phyloP scores from a whole-genome alignment of 2,797 vertebrate genomes.

The Glossophaga mutica region DNA sequence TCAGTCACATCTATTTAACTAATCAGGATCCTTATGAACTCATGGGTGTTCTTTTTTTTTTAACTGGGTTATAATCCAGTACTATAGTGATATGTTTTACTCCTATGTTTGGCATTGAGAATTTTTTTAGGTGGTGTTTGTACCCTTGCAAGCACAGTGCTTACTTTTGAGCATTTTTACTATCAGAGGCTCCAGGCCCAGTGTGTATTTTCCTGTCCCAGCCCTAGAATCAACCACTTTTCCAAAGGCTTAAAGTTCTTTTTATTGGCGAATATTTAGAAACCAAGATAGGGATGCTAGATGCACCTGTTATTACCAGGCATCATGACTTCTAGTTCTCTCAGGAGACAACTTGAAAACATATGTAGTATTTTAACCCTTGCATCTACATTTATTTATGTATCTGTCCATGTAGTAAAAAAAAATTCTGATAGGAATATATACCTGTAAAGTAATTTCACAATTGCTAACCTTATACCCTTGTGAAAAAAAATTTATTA shows the following conservation, averaged over 20 bases:
- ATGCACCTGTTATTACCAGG: neutral
- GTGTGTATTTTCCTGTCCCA: neutral
- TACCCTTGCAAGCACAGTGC: neutral
- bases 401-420: neutral
- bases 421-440: neutral
- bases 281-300: neutral
- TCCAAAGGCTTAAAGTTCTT: neutral
- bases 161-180: neutral
- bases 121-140: neutral
- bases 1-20: neutral
- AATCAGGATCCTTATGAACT: neutral
- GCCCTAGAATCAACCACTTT: neutral
- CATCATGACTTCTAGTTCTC: neutral
- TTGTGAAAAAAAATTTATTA: neutral
- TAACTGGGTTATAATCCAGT: neutral
- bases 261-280: neutral
- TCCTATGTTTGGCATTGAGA: neutral
- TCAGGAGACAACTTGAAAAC: neutral
- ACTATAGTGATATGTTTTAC: neutral
- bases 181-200: neutral
- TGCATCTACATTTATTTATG: neutral
- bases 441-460: neutral
- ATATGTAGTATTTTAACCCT: neutral
- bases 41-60: neutral
- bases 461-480: neutral